Evolutionary conservation across 2,113 vertebrate species (phyloP), one percentile per base, ranked within the genome.

Genomic region (Callipepla californica): DNA sequence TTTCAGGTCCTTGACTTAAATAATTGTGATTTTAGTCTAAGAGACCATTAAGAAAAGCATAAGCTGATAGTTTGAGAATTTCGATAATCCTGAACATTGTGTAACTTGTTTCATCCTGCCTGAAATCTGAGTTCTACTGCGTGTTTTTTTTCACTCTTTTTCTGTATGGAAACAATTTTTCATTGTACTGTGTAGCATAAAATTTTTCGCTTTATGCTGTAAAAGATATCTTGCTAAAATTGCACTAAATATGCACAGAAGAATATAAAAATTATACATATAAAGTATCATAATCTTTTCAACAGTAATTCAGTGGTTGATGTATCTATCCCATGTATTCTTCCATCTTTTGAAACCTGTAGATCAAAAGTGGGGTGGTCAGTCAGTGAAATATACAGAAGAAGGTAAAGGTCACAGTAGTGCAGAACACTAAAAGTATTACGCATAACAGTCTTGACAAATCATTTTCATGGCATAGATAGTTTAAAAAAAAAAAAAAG

Each of bases 391-490:
- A 91, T 75, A 6, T 20, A 40, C 82, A 93, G 88, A 81, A 58
- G 92, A 21, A 65, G 85, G 81, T 68, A 95, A 97, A 95, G 85
- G 93, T 95, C 82, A 81, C 45, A 80, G 70, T 18, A 83, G 61
- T 95, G 85, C 73, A 94, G 77, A 90, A 72, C 73, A 78, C 85
- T 91, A 85, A 89, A 96, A 92, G 92, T 97, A 95, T 96, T 96
- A 89, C 0, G 3, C 79, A 77, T 94, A 95, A 93, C 48, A 69
- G 82, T 78, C 92, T 53, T 94, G 93, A 94, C 96, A 96, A 95
- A 95, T 96, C 95, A 91, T 96, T 89, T 80, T 94, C 45, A n/a
- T 95, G 92, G 58, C 92, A 88, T 8, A 44, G 85, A 59, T 63
- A 90, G 80, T n/a, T n/a, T 96, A 93, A 96, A 97, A 57, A 82